Base-by-base conservation (phyloP, 2,113 vertebrate species). In the Pongo pygmaeus region DNA sequence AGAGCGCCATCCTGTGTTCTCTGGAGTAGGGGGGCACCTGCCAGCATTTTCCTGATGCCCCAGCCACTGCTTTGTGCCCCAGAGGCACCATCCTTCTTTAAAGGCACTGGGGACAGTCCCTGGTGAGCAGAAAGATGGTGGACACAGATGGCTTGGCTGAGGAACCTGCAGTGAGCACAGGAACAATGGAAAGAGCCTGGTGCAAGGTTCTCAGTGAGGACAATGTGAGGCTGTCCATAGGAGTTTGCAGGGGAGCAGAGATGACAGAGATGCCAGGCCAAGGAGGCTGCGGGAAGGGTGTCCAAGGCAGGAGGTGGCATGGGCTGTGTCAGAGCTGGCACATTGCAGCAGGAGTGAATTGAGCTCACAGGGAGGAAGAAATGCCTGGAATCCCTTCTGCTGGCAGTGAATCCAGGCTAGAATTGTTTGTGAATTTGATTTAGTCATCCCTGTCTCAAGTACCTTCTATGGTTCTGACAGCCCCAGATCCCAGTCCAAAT, bases 131-230 rank as follows among this genome's bases (percentile, higher is more conserved):
- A 32, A 85, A 52, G 22, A 8, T 46, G 52, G 52, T 9, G 6
- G 17, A 6, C 1, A 18, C 43, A 43, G 67, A 30, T 55, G 64
- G 72, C 2, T 75, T 52, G 8, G 12, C 67, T 48, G 35, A 77
- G 40, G 48, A 7, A 7, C 43, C 25, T 52, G 40, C 61, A 27
- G 46, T 6, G 27, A 83, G 35, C 55, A 77, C 35, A n/a, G 57
- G 59, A 64, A 6, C 27, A 52, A n/a, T 48, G 67, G 50, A 23
- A 78, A 17, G 0, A 22, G 30, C 38, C 13, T 0, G 0, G 4
- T 12, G 8, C 80, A 55, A 6, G 17, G 7, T 55, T 77, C 57
- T 93, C n/a, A 32, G 40, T 12, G 5, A 38, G 32, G 40, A 59
- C 3, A 4, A 35, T 5, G 0, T 11, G 55, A 35, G 67, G 77